Evolutionary conservation across 2,797 vertebrate genomes (phyloP).

Genomic region (Pseudocheirus occidentalis): DNA sequence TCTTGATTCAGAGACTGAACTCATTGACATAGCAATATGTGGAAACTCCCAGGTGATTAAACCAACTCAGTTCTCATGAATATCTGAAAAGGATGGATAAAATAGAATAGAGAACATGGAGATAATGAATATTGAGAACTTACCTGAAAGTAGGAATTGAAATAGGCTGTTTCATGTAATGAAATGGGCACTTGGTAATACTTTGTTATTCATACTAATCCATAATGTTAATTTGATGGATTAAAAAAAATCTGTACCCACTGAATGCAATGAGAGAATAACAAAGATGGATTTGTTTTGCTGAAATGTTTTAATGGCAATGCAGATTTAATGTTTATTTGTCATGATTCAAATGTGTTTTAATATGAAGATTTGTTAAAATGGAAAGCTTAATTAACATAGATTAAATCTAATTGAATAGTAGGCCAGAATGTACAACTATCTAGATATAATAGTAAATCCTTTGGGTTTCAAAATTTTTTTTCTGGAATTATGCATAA

Average conservation of each 20-base stretch:
- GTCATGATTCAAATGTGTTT: conserved; percentile 69
- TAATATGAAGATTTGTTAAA: conserved; percentile 76
- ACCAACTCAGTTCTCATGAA: background rate
- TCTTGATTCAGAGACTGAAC: conserved; percentile 16
- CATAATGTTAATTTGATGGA: conserved; percentile 59
- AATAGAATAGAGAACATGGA: conserved; percentile 57
- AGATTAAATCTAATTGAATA: conserved; percentile 75
- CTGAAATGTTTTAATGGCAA: conserved; percentile 70
- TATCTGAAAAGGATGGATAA: conserved; percentile 50
- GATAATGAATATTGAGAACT: conserved; percentile 26
- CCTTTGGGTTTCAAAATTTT: conserved; percentile 50
- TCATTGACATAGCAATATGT: background rate
- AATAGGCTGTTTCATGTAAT: conserved; percentile 33
- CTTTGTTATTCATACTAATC: conserved; percentile 59
- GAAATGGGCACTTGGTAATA: background rate
- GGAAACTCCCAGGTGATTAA: conserved; percentile 31
- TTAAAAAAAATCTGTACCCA: background rate
- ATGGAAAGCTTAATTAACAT: conserved; percentile 73
- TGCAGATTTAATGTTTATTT: conserved; percentile 70
- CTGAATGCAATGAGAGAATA: conserved; percentile 28
- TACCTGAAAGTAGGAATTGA: conserved; percentile 56
- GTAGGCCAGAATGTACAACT: conserved; percentile 52
- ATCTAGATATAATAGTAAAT: conserved; percentile 64
- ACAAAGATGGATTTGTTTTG: conserved; percentile 69
- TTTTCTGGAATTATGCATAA: conserved; percentile 57